Evolutionary conservation across 2,113 vertebrate species (phyloP).

Genomic region (Alexandromys fortis): DNA sequence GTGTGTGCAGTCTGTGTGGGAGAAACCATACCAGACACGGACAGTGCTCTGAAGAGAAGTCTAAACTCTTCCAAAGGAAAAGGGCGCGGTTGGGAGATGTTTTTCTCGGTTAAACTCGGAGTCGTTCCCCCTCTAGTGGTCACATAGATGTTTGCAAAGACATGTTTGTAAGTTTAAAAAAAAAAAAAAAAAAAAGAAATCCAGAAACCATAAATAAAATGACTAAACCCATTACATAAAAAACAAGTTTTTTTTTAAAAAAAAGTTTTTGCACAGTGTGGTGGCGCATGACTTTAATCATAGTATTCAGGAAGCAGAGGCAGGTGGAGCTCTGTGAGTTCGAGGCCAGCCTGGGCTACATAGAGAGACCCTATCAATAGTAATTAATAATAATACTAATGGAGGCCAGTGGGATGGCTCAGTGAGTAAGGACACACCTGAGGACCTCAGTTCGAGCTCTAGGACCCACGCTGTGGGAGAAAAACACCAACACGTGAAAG

Average conservation of each 20-base stretch:
- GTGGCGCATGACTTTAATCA: not conserved
- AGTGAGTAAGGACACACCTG: not conserved
- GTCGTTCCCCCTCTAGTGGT: constrained; percentile 22
- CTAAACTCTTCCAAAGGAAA: no score
- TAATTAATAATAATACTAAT: not conserved
- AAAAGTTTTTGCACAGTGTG: not conserved
- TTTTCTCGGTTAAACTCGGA: not conserved
- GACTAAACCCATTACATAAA: not conserved
- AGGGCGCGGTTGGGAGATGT: not conserved
- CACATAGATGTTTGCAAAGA: not conserved
- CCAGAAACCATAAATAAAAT: constrained; percentile 14
- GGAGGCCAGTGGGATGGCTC: not conserved
- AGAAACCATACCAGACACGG: not conserved
- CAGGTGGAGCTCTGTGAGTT: not conserved
- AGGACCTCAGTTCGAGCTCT: not conserved
- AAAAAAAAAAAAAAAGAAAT: not conserved
- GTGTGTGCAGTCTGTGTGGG: not conserved
- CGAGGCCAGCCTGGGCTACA: not conserved
- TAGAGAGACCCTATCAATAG: not conserved
- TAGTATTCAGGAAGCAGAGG: not conserved
- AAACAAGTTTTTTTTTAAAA: not conserved
- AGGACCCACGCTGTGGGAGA: not conserved
- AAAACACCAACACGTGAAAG: not conserved
- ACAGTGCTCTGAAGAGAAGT: not conserved
- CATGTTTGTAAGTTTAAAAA: not conserved